Evolutionary conservation across 2,113 vertebrate genomes (phyloP).

Genomic region (Ginglymostoma cirratum): DNA sequence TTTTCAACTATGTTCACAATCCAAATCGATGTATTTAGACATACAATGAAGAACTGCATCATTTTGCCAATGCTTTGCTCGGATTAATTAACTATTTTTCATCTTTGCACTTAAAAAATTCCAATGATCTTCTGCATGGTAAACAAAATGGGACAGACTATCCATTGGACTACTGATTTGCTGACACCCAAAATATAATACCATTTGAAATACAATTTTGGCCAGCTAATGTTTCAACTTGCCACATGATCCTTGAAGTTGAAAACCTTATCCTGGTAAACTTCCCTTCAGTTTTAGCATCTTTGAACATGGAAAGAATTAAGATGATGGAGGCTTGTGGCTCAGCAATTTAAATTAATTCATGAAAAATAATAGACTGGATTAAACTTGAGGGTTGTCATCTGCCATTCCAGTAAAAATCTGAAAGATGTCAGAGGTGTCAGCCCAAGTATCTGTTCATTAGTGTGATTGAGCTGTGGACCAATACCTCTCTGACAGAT

Average conservation of each 20-base stretch:
- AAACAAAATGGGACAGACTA: neutral
- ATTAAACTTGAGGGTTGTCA: neutral
- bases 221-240: neutral
- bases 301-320: neutral
- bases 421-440: neutral
- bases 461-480: no score
- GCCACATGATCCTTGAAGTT: neutral
- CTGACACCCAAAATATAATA: neutral
- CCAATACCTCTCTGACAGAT: no score
- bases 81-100: slow-evolving; percentile 26
- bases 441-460: no score
- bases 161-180: neutral
- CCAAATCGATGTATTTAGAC: slow-evolving; percentile 25
- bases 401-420: neutral
- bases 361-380: neutral
- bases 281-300: neutral
- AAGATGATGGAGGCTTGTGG: neutral
- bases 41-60: slow-evolving; percentile 7
- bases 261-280: neutral
- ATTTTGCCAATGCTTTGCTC: slow-evolving; percentile 20
- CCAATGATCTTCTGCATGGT: neutral
- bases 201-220: neutral
- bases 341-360: neutral
- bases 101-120: neutral
- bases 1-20: slow-evolving; percentile 12